These are phyloP conservation scores for Eutolmus rufibarbis DNA, from an alignment of 2,888 invertebrate genomes.

Conservation along the genomic window DNA sequence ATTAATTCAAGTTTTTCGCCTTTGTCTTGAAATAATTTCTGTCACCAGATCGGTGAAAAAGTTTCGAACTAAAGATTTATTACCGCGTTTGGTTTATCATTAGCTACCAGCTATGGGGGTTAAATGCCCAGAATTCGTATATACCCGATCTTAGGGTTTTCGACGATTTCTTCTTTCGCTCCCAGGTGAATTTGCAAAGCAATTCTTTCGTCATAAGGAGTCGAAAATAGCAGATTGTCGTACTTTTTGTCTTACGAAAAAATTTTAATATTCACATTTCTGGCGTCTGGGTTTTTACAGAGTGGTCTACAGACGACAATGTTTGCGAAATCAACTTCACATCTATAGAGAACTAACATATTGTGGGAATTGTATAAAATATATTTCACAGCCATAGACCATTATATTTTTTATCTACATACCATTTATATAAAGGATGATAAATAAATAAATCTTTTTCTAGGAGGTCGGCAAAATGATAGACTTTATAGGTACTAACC, in stretches of 20 bases:
- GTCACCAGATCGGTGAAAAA: conserved; percentile 2
- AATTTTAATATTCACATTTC: not conserved
- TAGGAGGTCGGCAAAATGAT: too few relatives aligned
- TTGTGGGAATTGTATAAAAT: not conserved
- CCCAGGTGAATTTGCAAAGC: not conserved
- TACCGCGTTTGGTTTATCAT: not conserved
- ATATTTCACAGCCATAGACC: not conserved
- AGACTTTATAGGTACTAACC: too few relatives aligned
- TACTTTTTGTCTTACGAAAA: not conserved
- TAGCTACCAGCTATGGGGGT: not conserved
- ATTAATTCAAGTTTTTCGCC: not conserved
- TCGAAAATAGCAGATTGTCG: not conserved
- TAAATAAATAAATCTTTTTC: too few relatives aligned
- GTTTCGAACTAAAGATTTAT: not conserved
- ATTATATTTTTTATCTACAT: not conserved
- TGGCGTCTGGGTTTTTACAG: not conserved
- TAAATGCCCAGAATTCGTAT: not conserved
- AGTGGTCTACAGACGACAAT: not conserved
- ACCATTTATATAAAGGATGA: too few relatives aligned
- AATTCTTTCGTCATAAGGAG: not conserved
- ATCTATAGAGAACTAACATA: not conserved
- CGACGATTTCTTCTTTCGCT: not conserved
- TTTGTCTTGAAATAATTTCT: conserved; percentile 4
- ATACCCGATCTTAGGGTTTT: not conserved
- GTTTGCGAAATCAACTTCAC: not conserved